Base-by-base conservation (phyloP, 2,797 vertebrate genomes). In the Chelidonichthys spinosus region DNA sequence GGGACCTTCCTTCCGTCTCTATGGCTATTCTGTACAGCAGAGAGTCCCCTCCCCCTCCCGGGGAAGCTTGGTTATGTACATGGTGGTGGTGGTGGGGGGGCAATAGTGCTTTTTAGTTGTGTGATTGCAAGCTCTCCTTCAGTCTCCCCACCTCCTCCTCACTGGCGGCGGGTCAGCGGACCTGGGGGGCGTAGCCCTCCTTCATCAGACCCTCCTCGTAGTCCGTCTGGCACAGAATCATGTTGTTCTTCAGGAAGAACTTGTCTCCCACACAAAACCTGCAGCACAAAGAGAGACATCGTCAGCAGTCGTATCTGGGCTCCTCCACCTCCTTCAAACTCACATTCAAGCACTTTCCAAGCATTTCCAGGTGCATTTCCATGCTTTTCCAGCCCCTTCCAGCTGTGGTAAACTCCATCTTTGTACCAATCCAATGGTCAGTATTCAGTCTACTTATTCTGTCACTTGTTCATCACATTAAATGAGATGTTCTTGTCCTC, bases 221-320 rank as follows among this genome's bases (percentile, higher is more conserved):
- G 95, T 98, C 97, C 0, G 95, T 97, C 95, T 98, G 97, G 93
- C 97, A 97, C 76, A 98, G 94, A 86, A 98, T 98, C 97, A 98
- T 97, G 93, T 98, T 98, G 94, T 98, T 98, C 94, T 98, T 98
- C 87, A 98, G 93, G 92, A 98, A 98, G 90, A 98, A 98, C 91
- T 98, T 98, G 91, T 98, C 97, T 91, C 97, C 97, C 52, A 98
- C 97, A 78, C 97, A 98, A 94, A 98, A 98, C 94, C 97, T 98
- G 94, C 85, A 79, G 59, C 43, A 83, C 53, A 84, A 55, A 84
- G 60, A 87, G 53, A 85, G 10, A 69, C 15, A 56, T 25, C 25
- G 25, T 25, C 25, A 25, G 25, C 25, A 25, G 25, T 25, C 25
- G 25, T 25, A 25, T 25, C 25, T 25, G 25, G 25, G 25, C 2